A percentile compares a stretch with the other conserved stretches of the same genome.
Conservation (phyloP, 2,113 vertebrate genomes). For the Plestiodon gilberti region DNA sequence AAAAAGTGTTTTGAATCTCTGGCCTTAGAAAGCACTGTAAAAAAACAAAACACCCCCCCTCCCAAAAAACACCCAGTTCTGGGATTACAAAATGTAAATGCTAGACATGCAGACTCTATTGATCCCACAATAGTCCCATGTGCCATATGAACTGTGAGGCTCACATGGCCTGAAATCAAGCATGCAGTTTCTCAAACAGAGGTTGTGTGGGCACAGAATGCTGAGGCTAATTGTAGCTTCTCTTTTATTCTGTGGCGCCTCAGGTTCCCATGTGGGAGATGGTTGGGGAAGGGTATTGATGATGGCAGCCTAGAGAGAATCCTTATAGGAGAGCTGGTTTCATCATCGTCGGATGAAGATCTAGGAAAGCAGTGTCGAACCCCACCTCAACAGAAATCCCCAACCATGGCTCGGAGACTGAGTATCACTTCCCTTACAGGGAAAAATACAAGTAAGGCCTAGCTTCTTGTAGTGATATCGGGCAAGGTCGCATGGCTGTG, state of each 20-base stretch:
- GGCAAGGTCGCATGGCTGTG: not conserved
- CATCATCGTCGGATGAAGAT: slow-evolving; percentile 80
- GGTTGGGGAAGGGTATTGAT: slow-evolving; percentile 91
- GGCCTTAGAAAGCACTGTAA: not conserved
- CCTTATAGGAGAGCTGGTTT: slow-evolving; percentile 88
- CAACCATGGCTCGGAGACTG: slow-evolving; percentile 79
- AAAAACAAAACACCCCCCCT: not conserved
- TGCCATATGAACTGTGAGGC: not conserved
- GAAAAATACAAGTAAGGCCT: slow-evolving; percentile 81
- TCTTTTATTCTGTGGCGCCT: not conserved
- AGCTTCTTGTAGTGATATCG: not conserved
- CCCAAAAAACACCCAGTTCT: no score
- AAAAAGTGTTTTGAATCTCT: not conserved
- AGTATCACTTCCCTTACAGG: slow-evolving; percentile 86
- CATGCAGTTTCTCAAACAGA: not conserved
- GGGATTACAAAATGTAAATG: not conserved
- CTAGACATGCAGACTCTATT: not conserved
- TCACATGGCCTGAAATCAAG: not conserved
- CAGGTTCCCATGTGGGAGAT: slow-evolving; percentile 92
- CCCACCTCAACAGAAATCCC: slow-evolving; percentile 88
- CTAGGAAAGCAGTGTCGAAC: slow-evolving; percentile 84
- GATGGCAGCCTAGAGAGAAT: slow-evolving; percentile 93
- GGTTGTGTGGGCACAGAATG: not conserved
- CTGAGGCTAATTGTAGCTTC: slow-evolving; percentile 52
- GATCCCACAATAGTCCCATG: not conserved